phyloP scores from a whole-genome alignment of 35 echinoderm and acorn worm species.

The Nesometra sesokonis region DNA sequence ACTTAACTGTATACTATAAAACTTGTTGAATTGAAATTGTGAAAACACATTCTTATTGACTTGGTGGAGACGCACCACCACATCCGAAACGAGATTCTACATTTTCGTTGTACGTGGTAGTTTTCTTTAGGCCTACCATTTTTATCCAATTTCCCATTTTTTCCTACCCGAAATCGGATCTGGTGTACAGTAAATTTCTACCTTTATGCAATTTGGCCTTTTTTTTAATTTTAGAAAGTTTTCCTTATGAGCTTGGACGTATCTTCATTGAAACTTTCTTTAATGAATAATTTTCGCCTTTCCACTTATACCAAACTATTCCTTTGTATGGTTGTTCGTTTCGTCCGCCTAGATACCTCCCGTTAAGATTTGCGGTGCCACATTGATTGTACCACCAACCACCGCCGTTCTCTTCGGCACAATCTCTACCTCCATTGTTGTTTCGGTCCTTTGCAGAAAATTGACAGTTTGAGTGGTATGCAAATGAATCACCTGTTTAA shows the following conservation, averaged over 20 bases:
- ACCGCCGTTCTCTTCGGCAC: slow-evolving; percentile 29
- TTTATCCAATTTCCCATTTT: too few species aligned
- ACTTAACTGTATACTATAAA: too few species aligned
- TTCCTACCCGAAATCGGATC: too few species aligned
- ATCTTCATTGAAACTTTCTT: slow-evolving; percentile 62
- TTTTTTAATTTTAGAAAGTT: too few species aligned
- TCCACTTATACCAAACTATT: slow-evolving; percentile 57
- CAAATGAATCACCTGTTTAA: slow-evolving; percentile 41
- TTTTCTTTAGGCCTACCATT: too few species aligned
- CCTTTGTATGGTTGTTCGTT: slow-evolving; percentile 41
- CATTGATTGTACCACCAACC: slow-evolving; percentile 71
- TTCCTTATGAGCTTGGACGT: slow-evolving; percentile 13
- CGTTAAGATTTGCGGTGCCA: slow-evolving; percentile 50
- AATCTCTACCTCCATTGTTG: slow-evolving; percentile 21
- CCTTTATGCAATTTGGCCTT: too few species aligned
- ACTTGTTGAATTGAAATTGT: too few species aligned
- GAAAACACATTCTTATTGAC: too few species aligned
- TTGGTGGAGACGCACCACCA: too few species aligned
- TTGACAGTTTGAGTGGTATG: slow-evolving; percentile 14
- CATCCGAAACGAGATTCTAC: too few species aligned
- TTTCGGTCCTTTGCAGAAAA: slow-evolving; percentile 61
- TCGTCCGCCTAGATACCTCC: slow-evolving; percentile 45
- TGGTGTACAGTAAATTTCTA: too few species aligned
- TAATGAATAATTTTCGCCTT: slow-evolving; percentile 63
- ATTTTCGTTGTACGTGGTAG: too few species aligned